A percentile compares a stretch with the other conserved stretches of the same genome.
Conservation (phyloP, 2,113 vertebrate genomes). For the Megaleporinus macrocephalus region DNA sequence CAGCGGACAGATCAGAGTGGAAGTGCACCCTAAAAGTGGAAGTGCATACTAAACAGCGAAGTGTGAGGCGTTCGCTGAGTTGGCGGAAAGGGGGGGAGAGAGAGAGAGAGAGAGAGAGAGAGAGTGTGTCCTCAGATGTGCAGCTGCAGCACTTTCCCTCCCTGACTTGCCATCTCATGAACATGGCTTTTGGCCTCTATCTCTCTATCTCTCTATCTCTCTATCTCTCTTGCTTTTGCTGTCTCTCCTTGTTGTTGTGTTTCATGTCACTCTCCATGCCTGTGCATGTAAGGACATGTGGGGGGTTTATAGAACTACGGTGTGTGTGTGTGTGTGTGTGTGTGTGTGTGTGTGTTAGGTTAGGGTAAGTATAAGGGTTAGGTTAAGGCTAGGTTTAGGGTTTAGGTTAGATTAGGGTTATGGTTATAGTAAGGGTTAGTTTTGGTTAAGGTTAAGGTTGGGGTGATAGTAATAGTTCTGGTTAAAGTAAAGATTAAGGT, state of each 20-base stretch:
- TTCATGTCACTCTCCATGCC: not conserved
- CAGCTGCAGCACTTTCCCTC: constrained; percentile 65
- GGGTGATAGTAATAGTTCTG: too few relatives aligned
- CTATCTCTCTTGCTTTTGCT: not conserved
- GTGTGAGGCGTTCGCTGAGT: constrained; percentile 62
- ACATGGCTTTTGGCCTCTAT: not conserved
- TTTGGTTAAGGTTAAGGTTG: too few relatives aligned
- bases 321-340: too few relatives aligned
- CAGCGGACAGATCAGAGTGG: not conserved
- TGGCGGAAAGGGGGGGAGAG: constrained; percentile 10
- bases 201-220: not conserved
- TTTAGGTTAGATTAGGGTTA: too few relatives aligned
- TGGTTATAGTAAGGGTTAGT: too few relatives aligned
- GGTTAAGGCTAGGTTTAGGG: too few relatives aligned
- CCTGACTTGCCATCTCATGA: constrained; percentile 58
- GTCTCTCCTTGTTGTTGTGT: not conserved
- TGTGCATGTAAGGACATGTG: too few relatives aligned
- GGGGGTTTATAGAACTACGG: too few relatives aligned
- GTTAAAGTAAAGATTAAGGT: too few relatives aligned
- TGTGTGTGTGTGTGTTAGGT: too few relatives aligned
- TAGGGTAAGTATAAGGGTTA: too few relatives aligned
- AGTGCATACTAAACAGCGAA: constrained; percentile 45
- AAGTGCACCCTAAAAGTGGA: constrained; percentile 39
- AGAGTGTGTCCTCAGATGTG: constrained; percentile 56
- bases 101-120: not conserved